A percentile compares a stretch with the other conserved stretches of the same genome.
phyloP scores from a whole-genome alignment of 2,888 invertebrate species.

The Dicranocentrus wangi region DNA sequence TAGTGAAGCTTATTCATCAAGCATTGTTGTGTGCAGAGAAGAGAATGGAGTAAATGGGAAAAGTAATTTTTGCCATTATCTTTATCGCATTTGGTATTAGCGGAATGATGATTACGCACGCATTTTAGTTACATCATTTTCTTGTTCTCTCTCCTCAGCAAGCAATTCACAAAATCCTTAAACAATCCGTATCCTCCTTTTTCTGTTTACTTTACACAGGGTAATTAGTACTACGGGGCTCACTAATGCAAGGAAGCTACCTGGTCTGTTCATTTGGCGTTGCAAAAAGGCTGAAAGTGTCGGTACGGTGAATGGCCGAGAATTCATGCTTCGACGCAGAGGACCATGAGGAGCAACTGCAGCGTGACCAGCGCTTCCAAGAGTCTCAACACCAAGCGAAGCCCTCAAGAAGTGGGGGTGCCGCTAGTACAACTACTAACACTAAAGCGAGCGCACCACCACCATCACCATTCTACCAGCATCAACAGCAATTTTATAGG shows the following conservation, averaged over 20 bases:
- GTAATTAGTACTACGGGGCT: conserved; percentile 40
- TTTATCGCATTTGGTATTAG: background rate
- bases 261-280: conserved; percentile 56
- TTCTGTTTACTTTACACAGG: conserved; percentile 54
- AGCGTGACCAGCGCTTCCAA: conserved; percentile 63
- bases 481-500: conserved; percentile 50
- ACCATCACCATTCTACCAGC: conserved; percentile 8
- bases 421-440: conserved; percentile 35
- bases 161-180: conserved; percentile 30
- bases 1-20: conserved; percentile 6
- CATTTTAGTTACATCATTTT: conserved; percentile 47
- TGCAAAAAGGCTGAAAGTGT: conserved; percentile 56
- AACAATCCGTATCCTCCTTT: conserved; percentile 19
- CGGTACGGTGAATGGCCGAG: conserved; percentile 72
- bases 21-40: background rate
- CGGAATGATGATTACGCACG: conserved; percentile 34
- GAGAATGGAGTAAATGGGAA: background rate
- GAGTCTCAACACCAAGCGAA: conserved; percentile 36
- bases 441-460: conserved; percentile 11
- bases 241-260: conserved; percentile 49
- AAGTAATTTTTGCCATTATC: background rate
- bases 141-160: conserved; percentile 1
- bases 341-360: conserved; percentile 71
- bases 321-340: conserved; percentile 67
- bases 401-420: conserved; percentile 15